Evolutionary conservation across 1,140 invertebrate species (phyloP), one percentile per base, ranked within the genome.

Genomic region (Nephila pilipes): DNA sequence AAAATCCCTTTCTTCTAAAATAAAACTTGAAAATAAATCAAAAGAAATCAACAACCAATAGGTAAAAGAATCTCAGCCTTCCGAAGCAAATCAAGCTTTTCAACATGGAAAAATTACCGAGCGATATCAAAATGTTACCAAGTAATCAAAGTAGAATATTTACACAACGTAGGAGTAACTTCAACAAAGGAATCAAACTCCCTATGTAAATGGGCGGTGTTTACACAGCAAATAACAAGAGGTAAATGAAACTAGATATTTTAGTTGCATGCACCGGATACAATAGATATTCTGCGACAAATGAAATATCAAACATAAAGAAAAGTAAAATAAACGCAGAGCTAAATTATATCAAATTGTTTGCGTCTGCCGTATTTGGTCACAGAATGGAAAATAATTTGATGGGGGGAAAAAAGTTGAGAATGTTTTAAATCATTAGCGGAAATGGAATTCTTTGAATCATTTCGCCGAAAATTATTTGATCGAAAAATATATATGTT

Each of bases 201-300:
- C 14, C 25, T 20, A 14, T 75, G 65, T 20, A 75, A 75, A 36
- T 75, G 69, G 29, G 63, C n/a, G 29, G 29, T 75, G 69, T 75
- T 75, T 75, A 36, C 69, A 75, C 32, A 75, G 12, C 14, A 36
- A 18, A 75, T 32, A 75, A 20, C 69, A 75, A 36, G 18, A 75
- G 10, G 29, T 36, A 75, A 75, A 75, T 29, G 29, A 75, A 75
- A 75, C 25, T 8, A 75, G 18, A 36, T 32, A 16, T 75, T 46
- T 46, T 46, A 46, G 6, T 46, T 46, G 46, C 12, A 46, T 46
- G 46, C 63, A 25, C 12, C 63, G 25, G 25, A 25, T 65, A 46
- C 46, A 65, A 65, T 65, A 65, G n/a, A 65, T 46, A 65, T 65
- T 65, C 63, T 25, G 63, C 25, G n/a, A 65, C n/a, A 65, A 29